Evolutionary conservation across 2,888 invertebrate genomes (phyloP).

Genomic region (Amphipoea oculea): DNA sequence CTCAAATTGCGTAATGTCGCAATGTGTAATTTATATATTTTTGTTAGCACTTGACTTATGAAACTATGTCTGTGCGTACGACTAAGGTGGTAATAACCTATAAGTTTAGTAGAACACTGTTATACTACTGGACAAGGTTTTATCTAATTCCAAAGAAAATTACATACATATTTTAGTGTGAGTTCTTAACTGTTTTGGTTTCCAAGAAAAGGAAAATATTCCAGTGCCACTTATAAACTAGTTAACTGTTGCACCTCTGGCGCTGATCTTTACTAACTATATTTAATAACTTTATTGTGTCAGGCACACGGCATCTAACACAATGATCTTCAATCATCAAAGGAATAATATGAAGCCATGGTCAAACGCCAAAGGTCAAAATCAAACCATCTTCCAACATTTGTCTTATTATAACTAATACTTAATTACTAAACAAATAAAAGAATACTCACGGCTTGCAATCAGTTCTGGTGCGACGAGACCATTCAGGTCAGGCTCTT

Average conservation of each 20-base stretch:
- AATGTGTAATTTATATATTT: slow-evolving; percentile 33
- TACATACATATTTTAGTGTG: background rate
- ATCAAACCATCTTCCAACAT: background rate
- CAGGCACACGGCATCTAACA: background rate
- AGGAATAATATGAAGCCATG: slow-evolving; percentile 2
- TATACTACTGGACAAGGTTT: slow-evolving; percentile 50
- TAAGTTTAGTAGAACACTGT: slow-evolving; percentile 33
- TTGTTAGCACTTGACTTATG: slow-evolving; percentile 25
- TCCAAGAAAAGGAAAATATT: slow-evolving; percentile 5
- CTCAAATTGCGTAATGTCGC: slow-evolving; percentile 54
- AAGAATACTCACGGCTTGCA: slow-evolving; percentile 93
- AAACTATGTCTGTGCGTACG: slow-evolving; percentile 17
- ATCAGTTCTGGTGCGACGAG: slow-evolving; percentile 96
- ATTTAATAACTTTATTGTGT: background rate
- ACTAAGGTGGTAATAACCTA: slow-evolving; percentile 28
- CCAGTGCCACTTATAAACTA: background rate
- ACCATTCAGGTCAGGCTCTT: slow-evolving; percentile 97
- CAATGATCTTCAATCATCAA: slow-evolving; percentile 9
- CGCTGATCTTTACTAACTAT: background rate
- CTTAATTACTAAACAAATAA: background rate
- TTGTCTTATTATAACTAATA: background rate
- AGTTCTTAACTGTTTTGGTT: slow-evolving; percentile 3
- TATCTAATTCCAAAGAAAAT: slow-evolving; percentile 30
- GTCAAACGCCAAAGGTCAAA: slow-evolving; percentile 13
- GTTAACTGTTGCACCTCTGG: background rate